Evolutionary conservation across 1,140 invertebrate genomes (phyloP).

Genomic region (Apocrypta bakeri): DNA sequence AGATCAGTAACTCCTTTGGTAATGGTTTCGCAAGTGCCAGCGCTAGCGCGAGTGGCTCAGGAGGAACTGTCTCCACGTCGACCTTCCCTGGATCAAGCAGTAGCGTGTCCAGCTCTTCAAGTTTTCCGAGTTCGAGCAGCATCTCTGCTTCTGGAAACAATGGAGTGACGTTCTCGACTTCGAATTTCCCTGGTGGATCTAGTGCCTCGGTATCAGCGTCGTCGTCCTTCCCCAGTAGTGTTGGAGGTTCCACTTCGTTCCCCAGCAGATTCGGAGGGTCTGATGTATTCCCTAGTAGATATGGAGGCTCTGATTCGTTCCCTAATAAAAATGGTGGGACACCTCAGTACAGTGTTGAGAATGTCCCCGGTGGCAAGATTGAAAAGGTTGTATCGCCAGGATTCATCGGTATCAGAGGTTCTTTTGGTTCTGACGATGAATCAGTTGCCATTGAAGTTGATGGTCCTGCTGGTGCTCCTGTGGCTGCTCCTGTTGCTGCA

Average conservation of each 20-base stretch:
- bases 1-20: not conserved
- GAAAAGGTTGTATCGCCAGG: not conserved
- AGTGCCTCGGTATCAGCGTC: not conserved
- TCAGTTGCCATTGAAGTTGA: conserved; percentile 42
- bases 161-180: not conserved
- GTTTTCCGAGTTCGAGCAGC: not conserved
- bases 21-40: not conserved
- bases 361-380: not conserved
- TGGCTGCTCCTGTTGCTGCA: too few relatives aligned
- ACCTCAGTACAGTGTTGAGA: not conserved
- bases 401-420: not conserved
- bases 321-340: not conserved
- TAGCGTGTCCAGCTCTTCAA: not conserved
- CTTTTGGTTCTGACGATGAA: conserved; percentile 1
- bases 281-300: not conserved
- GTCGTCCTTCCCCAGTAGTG: not conserved
- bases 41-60: conserved; percentile 7
- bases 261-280: not conserved
- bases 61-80: not conserved
- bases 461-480: too few relatives aligned
- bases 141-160: not conserved
- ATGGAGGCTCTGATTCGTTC: not conserved
- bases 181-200: not conserved
- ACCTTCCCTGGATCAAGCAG: not conserved
- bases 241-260: not conserved